Evolutionary conservation across 1,140 invertebrate species (phyloP), one percentile per base, ranked within the genome.

Genomic region (Stenopsyche tienmushanensis): DNA sequence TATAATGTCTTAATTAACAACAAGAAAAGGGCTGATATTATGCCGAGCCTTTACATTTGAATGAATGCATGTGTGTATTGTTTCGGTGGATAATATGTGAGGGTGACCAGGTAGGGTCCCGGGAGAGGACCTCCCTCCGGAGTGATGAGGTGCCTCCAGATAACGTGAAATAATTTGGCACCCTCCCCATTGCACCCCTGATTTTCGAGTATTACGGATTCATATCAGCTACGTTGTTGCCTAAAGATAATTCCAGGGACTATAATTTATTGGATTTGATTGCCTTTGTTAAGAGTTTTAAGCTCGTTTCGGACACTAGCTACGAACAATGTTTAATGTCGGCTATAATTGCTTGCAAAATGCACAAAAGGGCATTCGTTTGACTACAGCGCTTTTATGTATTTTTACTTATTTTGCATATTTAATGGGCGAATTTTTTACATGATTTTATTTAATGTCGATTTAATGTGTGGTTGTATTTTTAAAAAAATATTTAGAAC

Each of bases 201-300:
- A 49, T 66, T 66, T 63, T 26, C 59, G 24, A 47, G 60, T 60
- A 64, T 67, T 67, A 67, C 54, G 66, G 44, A 67, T 67, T 64
- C 55, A 67, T 55, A 64, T 67, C 66, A 60, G 21, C 66, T 64
- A 1, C 54, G 60, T 67, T 67, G 66, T 58, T 54, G 3, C 65
- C 65, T 20, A 57, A 59, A 59, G 60, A 67, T 67, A 64, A 67
- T 64, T 67, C 59, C 45, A 54, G 54, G 39, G 26, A 26, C 26
- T 59, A 53, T 67, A 58, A 64, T 64, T 59, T 41, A 62, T 42
- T 23, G 53, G 54, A 58, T 67, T 67, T 64, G 54, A 59, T 64
- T 63, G 54, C 45, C 52, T 34, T 54, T 55, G 60, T 64, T 59
- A 57, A n/a, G 41, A 25, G 45, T 50, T 59, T 50, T 42, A 59